A percentile compares a stretch with the other conserved stretches of the same genome.
phyloP scores from a whole-genome alignment of 2,888 invertebrate genomes.

The Drosophila longiperda region DNA sequence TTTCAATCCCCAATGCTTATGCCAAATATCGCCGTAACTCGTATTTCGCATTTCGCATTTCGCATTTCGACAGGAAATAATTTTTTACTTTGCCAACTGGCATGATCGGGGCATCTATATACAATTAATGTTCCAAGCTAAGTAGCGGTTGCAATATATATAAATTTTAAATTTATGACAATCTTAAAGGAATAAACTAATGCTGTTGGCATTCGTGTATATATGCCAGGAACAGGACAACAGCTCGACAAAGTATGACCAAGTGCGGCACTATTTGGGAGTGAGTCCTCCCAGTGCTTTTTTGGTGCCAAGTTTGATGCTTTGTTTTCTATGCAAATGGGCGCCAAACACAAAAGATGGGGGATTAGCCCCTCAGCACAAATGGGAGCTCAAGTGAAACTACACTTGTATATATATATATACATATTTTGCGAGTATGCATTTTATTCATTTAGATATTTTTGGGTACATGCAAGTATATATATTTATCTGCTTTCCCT shows the following conservation, averaged over 20 bases:
- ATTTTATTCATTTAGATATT: constrained; percentile 65
- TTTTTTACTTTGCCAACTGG: constrained; percentile 52
- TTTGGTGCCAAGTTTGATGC: constrained; percentile 49
- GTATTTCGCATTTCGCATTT: constrained; percentile 7
- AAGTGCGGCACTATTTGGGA: constrained; percentile 17
- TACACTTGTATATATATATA: not conserved
- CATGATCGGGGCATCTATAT: constrained; percentile 13
- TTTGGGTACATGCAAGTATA: constrained; percentile 26
- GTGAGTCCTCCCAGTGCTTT: constrained; percentile 25
- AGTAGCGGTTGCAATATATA: constrained; percentile 17
- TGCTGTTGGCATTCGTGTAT: constrained; percentile 32
- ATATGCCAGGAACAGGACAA: constrained; percentile 30
- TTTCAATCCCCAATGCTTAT: constrained; percentile 30
- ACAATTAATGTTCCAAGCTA: constrained; percentile 28
- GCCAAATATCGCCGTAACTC: constrained; percentile 21
- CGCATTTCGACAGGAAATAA: constrained; percentile 68
- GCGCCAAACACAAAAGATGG: constrained; percentile 21
- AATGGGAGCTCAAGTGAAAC: constrained; percentile 54
- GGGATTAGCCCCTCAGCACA: constrained; percentile 4
- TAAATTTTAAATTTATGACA: constrained; percentile 59
- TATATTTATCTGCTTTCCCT: constrained; percentile 50
- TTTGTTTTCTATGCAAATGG: constrained; percentile 56
- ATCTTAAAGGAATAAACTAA: constrained; percentile 22
- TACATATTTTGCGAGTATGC: constrained; percentile 29
- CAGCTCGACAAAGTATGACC: constrained; percentile 13